Evolutionary conservation across 2,888 invertebrate genomes (phyloP), one percentile per base, ranked within the genome.

Genomic region (Crepidodera aurea): DNA sequence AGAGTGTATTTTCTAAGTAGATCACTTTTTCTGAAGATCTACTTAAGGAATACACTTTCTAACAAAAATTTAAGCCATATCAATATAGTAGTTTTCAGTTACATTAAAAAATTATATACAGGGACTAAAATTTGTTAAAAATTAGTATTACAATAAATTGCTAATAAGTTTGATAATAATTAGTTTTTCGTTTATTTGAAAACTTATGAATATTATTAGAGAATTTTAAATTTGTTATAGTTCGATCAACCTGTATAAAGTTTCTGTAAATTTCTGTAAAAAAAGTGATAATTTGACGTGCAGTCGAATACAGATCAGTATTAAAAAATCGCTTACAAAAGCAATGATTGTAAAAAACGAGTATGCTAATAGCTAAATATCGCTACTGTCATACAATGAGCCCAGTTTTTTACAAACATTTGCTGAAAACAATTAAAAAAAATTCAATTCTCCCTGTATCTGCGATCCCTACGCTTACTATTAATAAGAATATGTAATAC

Each of bases 381-480:
- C 48, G 67, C 69, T 40, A 53, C 53, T 54, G 34, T 37, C 66
- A 69, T 67, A 70, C 66, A 27, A 19, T 66, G 73, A 75, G 73
- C 75, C 73, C 72, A 27, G 67, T 65, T 71, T 72, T 73, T 60
- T 70, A 69, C 69, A 67, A 70, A 68, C 67, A 40, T 65, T 59
- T 40, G 67, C 65, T 66, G 19, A 40, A 50, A 50, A 60, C 13
- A 69, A 62, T 2, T 12, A 13, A 29, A 48, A 13, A 48, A 48
- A 3, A 15, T 27, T 69, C 65, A 60, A 54, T 56, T 60, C 57
- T 60, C 54, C 64, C 72, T 73, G 70, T 73, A 66, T 69, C 72
- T 65, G 66, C 64, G 60, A 75, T 77, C 74, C 77, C 73, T 79
- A 78, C 78, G 79, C 79, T 80, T 79, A 78, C 71, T 74, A 76